Percentiles rank a stretch among this genome's conserved stretches.
Evolutionary conservation across 2,888 invertebrate genomes (phyloP).

Genomic region (Tuta absoluta): DNA sequence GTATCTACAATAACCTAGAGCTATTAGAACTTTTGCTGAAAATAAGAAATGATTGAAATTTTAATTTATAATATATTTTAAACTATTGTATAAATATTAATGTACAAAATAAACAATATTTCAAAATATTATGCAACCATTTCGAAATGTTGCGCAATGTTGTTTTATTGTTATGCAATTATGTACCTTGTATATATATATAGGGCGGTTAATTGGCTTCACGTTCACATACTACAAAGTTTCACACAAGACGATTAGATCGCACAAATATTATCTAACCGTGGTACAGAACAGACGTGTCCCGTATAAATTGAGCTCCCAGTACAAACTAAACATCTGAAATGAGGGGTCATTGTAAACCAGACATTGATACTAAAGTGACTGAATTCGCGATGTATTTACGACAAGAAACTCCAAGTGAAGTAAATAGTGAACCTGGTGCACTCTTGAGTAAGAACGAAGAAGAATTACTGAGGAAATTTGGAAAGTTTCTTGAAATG

Average conservation of each 20-base stretch:
- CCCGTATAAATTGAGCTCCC: conserved; percentile 13
- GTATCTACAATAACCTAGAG: no score
- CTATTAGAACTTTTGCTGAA: no score
- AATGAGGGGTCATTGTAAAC: conserved; percentile 42
- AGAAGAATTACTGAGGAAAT: conserved; percentile 41
- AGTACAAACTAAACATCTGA: conserved; percentile 33
- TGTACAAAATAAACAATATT: conserved; percentile 30
- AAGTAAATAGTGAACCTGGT: conserved; percentile 29
- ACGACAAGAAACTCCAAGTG: conserved; percentile 25
- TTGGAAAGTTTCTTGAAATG: conserved; percentile 41
- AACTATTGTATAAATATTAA: not conserved
- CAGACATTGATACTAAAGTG: conserved; percentile 35
- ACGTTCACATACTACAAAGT: not conserved
- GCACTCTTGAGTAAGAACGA: conserved; percentile 35
- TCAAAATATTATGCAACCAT: conserved; percentile 39
- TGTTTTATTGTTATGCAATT: conserved; percentile 19
- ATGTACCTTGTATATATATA: not conserved
- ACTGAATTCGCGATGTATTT: conserved; percentile 35
- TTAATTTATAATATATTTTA: no score
- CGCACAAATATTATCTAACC: conserved; percentile 29
- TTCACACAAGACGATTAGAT: not conserved
- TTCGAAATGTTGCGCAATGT: not conserved
- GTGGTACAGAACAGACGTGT: conserved; percentile 37
- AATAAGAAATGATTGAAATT: no score
- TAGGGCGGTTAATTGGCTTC: not conserved